Conservation (phyloP, 2,888 invertebrate genomes). For the Endotricha flammealis region DNA sequence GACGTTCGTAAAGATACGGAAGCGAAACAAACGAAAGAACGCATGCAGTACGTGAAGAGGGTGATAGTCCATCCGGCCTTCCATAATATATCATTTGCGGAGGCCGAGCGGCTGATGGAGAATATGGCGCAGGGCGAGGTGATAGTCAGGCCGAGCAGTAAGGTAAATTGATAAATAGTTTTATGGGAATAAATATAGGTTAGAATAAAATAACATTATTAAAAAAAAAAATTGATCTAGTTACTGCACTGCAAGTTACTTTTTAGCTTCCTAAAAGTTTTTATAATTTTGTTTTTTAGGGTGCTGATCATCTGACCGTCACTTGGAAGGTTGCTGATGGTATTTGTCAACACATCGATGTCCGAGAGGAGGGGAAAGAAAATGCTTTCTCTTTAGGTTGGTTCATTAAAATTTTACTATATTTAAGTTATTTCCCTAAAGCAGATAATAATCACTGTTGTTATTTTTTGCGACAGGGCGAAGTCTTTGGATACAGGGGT, state of each 20-base stretch:
- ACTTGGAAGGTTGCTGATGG: conserved; percentile 99
- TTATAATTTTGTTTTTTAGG: conserved; percentile 55
- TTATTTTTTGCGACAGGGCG: conserved; percentile 48
- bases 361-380: conserved; percentile 96
- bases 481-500: conserved; percentile 90
- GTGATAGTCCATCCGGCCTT: conserved; percentile 99
- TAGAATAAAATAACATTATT: too few relatives aligned
- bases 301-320: conserved; percentile 95
- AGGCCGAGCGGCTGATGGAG: conserved; percentile 94
- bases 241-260: too few relatives aligned
- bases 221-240: too few relatives aligned
- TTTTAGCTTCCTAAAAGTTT: too few relatives aligned
- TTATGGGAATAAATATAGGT: too few relatives aligned
- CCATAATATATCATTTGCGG: conserved; percentile 95
- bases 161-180: too few relatives aligned
- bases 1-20: conserved; percentile 89
- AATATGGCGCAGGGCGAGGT: conserved; percentile 98
- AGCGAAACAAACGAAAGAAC: conserved; percentile 88
- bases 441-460: background rate
- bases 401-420: too few relatives aligned
- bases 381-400: conserved; percentile 96
- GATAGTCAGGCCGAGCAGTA: conserved; percentile 97
- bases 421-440: too few relatives aligned
- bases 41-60: conserved; percentile 93
- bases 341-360: conserved; percentile 97